phyloP scores from a whole-genome alignment of 2,113 vertebrate species.

The Tringa solitaria region DNA sequence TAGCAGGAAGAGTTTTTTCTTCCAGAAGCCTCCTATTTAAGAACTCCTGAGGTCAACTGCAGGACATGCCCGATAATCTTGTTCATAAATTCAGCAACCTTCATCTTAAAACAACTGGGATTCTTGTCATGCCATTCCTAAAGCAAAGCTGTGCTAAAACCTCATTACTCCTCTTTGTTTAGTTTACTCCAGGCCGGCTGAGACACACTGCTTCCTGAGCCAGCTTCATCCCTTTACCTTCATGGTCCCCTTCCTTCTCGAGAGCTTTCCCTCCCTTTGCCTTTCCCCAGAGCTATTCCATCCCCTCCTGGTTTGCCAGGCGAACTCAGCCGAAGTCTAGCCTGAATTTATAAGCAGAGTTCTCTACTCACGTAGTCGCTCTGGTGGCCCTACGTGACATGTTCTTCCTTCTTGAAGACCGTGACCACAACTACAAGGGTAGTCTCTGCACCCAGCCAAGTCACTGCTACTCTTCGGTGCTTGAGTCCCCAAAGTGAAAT shows the following conservation, averaged over 20 bases:
- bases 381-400: neutral
- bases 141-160: neutral
- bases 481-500: neutral
- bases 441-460: neutral
- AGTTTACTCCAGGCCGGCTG: neutral
- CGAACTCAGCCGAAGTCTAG: neutral
- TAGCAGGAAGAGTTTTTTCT: neutral
- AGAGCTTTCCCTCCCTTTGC: neutral
- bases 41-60: neutral
- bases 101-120: neutral
- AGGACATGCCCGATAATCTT: neutral
- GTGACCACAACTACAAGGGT: neutral
- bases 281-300: neutral
- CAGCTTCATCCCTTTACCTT: neutral
- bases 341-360: neutral
- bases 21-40: neutral
- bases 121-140: neutral
- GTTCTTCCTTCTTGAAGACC: neutral
- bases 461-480: neutral
- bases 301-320: neutral
- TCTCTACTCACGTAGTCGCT: neutral
- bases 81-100: neutral
- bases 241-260: neutral
- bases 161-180: neutral
- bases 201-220: neutral